Base-by-base conservation (phyloP, 1,140 invertebrate species). In the Delia radicum region DNA sequence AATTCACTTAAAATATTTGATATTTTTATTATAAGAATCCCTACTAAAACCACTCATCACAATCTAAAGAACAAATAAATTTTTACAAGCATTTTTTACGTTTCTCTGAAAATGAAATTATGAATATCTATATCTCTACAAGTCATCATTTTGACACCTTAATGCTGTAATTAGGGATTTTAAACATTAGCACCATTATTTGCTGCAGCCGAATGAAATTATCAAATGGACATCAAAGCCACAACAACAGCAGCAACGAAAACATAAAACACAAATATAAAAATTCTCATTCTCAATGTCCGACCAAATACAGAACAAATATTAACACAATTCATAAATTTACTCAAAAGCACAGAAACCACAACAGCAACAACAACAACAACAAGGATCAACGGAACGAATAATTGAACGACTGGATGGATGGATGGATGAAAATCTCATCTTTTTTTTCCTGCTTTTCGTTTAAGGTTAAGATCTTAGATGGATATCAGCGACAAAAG, bases 91-190 rank as follows among this genome's bases (percentile, higher is more conserved):
- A 33, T 33, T n/a, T n/a, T n/a, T 5, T 33, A 33, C 10, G 31
- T 33, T 5, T 33, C 10, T 10, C 4, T 33, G 4, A 33, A 33
- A 5, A 33, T 33, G 31, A 33, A 33, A 33, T 33, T 33, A 33
- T 33, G 31, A 33, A 33, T 42, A 8, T 42, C 12, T 65, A 28
- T 65, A 65, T 65, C 65, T 69, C 7, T 69, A 33, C 29, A 33
- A 69, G 65, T 69, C 65, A 69, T 69, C 65, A 69, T 80, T 81
- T 83, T 83, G 82, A 83, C 82, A 83, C 81, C 80, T 83, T 83
- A 83, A 83, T 83, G 81, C 82, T 78, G 82, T 83, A 83, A 83
- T 83, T 83, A 83, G 82, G 82, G 82, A 81, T 80, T 74, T 78
- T 42, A 74, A 74, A 42, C 48, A 74, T 74, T 42, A 26, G 27